Evolutionary conservation across 2,113 vertebrate species (phyloP).

Genomic region (Aleadryas rufinucha): DNA sequence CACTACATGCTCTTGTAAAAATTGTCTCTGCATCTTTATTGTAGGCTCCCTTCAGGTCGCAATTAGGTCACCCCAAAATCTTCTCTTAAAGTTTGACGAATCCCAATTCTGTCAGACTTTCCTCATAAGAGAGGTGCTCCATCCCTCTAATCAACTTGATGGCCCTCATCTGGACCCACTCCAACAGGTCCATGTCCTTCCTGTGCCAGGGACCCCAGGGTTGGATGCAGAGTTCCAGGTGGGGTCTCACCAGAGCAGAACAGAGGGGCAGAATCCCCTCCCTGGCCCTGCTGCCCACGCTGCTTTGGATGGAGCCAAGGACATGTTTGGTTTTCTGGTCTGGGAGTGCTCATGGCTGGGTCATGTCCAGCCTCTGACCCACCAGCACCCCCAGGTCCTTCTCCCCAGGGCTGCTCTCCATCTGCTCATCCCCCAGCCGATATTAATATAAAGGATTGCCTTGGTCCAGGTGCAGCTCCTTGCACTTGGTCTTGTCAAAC

Average conservation of each 20-base stretch:
- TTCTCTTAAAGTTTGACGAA: too few relatives aligned
- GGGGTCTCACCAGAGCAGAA: neutral
- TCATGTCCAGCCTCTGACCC: neutral
- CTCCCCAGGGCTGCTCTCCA: accelerated
- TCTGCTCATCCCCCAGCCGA: neutral
- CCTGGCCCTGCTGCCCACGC: neutral
- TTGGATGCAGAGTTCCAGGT: neutral
- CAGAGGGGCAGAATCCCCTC: neutral
- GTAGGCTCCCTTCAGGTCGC: too few relatives aligned
- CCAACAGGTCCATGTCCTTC: too few relatives aligned
- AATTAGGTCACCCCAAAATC: too few relatives aligned
- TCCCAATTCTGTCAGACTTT: too few relatives aligned
- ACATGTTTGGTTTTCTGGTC: neutral
- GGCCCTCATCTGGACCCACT: too few relatives aligned
- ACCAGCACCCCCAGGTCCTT: neutral
- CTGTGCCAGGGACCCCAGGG: too few relatives aligned
- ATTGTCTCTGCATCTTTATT: too few relatives aligned
- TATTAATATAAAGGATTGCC: accelerated
- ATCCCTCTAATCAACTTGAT: too few relatives aligned
- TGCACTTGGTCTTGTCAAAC: neutral
- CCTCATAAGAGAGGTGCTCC: too few relatives aligned
- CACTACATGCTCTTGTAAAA: too few relatives aligned
- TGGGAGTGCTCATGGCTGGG: neutral
- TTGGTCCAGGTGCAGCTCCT: too few relatives aligned
- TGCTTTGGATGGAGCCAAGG: neutral